Evolutionary conservation across 2,113 vertebrate genomes (phyloP).

Genomic region (Emydocephalus ijimae): DNA sequence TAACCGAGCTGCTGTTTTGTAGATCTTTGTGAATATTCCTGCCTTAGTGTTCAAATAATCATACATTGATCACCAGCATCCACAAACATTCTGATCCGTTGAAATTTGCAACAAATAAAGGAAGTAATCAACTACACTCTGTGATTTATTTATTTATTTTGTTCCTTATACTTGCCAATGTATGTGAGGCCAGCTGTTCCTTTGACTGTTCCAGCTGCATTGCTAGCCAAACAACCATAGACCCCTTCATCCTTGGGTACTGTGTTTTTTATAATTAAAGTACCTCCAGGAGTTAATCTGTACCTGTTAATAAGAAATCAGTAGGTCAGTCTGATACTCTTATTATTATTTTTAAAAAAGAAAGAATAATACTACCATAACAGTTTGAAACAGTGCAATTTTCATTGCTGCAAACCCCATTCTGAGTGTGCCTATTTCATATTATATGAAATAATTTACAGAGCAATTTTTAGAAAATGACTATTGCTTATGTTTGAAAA

Average conservation of each 20-base stretch:
- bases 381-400: not conserved
- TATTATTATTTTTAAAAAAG: constrained; percentile 2
- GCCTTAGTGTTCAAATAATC: not conserved
- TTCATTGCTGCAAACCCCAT: fast-evolving
- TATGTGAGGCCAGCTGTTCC: constrained; percentile 80
- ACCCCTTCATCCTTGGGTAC: constrained; percentile 79
- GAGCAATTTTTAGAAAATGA: not conserved
- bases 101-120: not conserved
- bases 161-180: constrained; percentile 70
- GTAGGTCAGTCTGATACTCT: not conserved
- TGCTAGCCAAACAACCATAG: constrained; percentile 91
- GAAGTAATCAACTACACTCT: not conserved
- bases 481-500: not conserved
- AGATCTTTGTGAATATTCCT: not conserved
- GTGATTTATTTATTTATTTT: not conserved
- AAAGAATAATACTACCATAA: not conserved
- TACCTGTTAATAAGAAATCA: constrained; percentile 67
- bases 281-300: constrained; percentile 81
- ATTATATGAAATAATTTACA: not conserved
- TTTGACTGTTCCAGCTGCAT: constrained; percentile 83
- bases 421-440: not conserved
- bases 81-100: not conserved
- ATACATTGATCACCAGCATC: not conserved
- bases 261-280: constrained; percentile 80
- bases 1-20: not conserved